Percentiles rank a stretch among this genome's conserved stretches.
Conservation (phyloP, 2,113 vertebrate genomes). For the Clinocottus analis region DNA sequence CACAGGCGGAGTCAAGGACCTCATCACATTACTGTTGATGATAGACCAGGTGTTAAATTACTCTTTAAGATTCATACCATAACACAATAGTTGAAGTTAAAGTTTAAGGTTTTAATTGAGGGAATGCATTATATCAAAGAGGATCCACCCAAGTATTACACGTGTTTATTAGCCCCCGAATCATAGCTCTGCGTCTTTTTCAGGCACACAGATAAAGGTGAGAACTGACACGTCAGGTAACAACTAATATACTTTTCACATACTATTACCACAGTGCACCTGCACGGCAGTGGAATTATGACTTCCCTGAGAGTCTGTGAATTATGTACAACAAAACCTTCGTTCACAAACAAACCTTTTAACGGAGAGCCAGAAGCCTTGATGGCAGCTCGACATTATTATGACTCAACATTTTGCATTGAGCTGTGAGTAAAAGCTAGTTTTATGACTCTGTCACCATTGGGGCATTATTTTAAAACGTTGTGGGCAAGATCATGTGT, state of each 20-base stretch:
- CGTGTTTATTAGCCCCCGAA: background rate
- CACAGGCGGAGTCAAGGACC: no score
- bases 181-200: constrained; percentile 16
- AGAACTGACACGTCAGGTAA: constrained; percentile 35
- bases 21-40: no score
- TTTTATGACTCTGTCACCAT: constrained; percentile 51
- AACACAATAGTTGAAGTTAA: no score
- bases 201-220: constrained; percentile 48
- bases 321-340: constrained; percentile 39
- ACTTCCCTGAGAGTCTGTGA: constrained; percentile 15
- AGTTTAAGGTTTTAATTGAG: no score
- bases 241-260: constrained; percentile 45
- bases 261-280: constrained; percentile 26
- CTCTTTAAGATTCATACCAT: no score
- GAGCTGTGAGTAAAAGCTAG: constrained; percentile 23
- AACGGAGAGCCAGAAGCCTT: constrained; percentile 19
- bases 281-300: constrained; percentile 11
- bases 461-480: constrained; percentile 44
- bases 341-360: constrained; percentile 19
- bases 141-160: background rate
- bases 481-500: constrained; percentile 22
- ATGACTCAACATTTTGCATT: constrained; percentile 49
- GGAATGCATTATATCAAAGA: no score
- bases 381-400: constrained; percentile 34
- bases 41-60: no score